phyloP scores from a whole-genome alignment of 2,888 invertebrate species.

The Cylindroiulus punctatus region DNA sequence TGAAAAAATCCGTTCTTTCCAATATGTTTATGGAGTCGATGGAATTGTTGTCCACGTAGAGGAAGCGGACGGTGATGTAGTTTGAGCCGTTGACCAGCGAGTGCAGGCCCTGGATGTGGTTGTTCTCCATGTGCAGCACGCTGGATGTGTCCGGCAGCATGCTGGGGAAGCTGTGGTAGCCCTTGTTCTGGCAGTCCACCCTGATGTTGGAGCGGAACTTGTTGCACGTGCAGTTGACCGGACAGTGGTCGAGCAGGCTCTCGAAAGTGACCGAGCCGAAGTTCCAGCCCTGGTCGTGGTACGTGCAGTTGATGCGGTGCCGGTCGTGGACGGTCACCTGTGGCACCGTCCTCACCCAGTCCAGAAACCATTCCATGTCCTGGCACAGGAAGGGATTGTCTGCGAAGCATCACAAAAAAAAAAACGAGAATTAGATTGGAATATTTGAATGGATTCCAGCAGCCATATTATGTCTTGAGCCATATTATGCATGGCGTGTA shows the following conservation, averaged over 20 bases:
- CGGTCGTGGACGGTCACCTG: background rate
- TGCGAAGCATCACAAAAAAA: too few relatives aligned
- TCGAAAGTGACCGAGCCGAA: conserved; percentile 39
- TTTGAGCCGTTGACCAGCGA: conserved; percentile 44
- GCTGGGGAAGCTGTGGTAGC: conserved; percentile 8
- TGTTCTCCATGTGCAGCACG: conserved; percentile 51
- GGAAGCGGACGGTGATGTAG: conserved; percentile 46
- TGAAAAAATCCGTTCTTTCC: conserved; percentile 51
- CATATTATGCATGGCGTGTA: too few relatives aligned
- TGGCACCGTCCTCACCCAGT: background rate
- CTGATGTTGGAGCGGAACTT: background rate
- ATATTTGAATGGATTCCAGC: too few relatives aligned
- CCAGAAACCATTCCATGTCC: conserved; percentile 37
- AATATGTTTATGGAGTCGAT: conserved; percentile 48
- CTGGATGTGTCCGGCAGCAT: background rate
- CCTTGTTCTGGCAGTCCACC: conserved; percentile 33
- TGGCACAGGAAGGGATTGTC: conserved; percentile 39
- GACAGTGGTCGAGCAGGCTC: conserved; percentile 50
- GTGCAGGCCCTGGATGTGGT: conserved; percentile 46
- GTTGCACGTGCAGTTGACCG: background rate
- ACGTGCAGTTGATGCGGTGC: background rate
- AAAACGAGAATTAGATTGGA: too few relatives aligned
- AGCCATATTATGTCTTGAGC: too few relatives aligned
- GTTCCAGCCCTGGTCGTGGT: background rate
- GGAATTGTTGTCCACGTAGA: conserved; percentile 52